A percentile compares a stretch with the other conserved stretches of the same genome.
These are phyloP conservation scores for Takifugu ocellatus DNA, from an alignment of 2,797 vertebrate species.

Conservation along the genomic window DNA sequence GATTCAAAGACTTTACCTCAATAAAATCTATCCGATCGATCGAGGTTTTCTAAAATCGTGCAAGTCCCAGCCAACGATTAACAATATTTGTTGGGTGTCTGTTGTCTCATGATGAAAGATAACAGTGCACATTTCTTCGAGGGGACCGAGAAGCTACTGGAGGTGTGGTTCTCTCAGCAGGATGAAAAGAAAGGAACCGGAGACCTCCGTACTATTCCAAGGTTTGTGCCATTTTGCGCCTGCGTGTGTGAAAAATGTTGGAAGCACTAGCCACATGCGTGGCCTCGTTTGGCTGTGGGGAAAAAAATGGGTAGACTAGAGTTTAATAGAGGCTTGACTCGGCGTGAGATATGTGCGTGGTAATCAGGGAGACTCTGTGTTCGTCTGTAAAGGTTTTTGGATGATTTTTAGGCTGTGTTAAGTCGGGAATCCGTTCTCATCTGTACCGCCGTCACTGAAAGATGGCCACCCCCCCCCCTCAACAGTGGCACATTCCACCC, in stretches of 20 bases:
- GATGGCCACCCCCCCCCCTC: constrained; percentile 62
- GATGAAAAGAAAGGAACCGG: constrained; percentile 91
- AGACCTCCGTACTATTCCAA: constrained; percentile 95
- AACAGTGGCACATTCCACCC: constrained; percentile 14
- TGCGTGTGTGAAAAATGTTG: not conserved
- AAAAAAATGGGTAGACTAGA: no score
- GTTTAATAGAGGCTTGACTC: no score
- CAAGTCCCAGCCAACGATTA: constrained; percentile 76
- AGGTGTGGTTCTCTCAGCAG: constrained; percentile 96
- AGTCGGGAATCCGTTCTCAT: not conserved
- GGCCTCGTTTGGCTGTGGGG: no score
- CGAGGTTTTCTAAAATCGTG: constrained; percentile 64
- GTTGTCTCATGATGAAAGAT: constrained; percentile 96
- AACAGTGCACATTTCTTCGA: constrained; percentile 99
- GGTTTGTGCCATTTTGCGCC: constrained; percentile 69
- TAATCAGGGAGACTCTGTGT: no score
- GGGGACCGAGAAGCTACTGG: constrained; percentile 97
- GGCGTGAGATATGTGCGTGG: no score
- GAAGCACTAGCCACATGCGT: constrained; percentile 7
- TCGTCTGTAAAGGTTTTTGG: no score
- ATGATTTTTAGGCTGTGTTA: no score
- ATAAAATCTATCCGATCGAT: constrained; percentile 71
- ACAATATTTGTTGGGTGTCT: constrained; percentile 83
- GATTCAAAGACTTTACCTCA: constrained; percentile 78
- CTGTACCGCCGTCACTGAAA: constrained; percentile 41